Evolutionary conservation across 1,140 invertebrate genomes (phyloP), one percentile per base, ranked within the genome.

Genomic region (Halictus rubicundus): DNA sequence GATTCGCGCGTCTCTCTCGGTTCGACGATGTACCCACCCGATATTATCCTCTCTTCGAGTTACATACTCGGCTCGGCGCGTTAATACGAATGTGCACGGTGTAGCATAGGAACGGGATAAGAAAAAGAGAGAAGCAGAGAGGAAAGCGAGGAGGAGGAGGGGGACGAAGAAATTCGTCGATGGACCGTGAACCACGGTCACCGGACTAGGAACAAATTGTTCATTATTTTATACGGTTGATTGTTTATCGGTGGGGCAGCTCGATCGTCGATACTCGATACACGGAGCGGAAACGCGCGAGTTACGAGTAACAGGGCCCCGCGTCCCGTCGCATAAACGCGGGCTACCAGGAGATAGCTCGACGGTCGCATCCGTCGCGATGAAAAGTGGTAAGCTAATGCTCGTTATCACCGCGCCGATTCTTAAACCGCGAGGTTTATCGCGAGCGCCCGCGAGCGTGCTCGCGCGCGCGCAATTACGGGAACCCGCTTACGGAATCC

Each of bases 11-110:
- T 46, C 32, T 39, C 39, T 46, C 32, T 32, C 32, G 19, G 39
- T 82, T 81, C 80, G 68, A 39, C 63, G 77, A 82, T 84, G 84
- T 85, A 84, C 83, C 83, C 42, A 87, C 82, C 81, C 80, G 80
- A 85, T 86, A 88, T 89, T 83, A 61, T 75, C 65, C 71, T 54
- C 78, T 39, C 39, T 54, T 65, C 52, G 82, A 85, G 88, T 87
- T 84, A 78, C 32, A 32, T 32, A 7, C 78, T 87, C 78, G 21
- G 27, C 60, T 32, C 42, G 64, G 21, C 73, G 71, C 63, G 70
- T 60, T 64, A 64, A 60, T 25, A 14, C 6, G 69, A 52, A 52
- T 52, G 49, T 6, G 49, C 5, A 46, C 10, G 10, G 14, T 0
- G 42, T 2, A 12, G 42, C 12, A 12, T 9, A 46, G 9, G 42